A percentile compares a stretch with the other conserved stretches of the same genome.
phyloP scores from a whole-genome alignment of 30 jellyfish, hydroid and myxozoan species.

The Aurelia aurita complex sp. Pacific region DNA sequence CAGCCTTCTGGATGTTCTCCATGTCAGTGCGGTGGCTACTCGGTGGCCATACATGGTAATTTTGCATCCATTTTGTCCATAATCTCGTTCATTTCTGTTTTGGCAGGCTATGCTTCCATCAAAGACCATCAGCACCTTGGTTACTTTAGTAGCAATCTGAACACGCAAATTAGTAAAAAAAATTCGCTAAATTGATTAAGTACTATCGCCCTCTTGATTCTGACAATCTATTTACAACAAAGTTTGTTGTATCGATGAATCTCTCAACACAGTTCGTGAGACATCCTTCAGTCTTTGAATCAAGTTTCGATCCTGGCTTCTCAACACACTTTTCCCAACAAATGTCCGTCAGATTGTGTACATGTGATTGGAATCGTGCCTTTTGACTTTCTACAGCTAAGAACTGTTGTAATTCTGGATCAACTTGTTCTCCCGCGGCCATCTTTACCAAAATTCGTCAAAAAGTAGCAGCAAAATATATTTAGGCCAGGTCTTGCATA shows the following conservation, averaged over 20 bases:
- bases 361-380: conserved; percentile 97
- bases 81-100: too few relatives aligned
- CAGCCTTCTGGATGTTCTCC: too few relatives aligned
- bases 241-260: conserved; percentile 92
- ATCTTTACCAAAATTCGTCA: conserved; percentile 2
- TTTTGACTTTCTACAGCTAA: conserved; percentile 94
- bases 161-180: too few relatives aligned
- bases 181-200: too few relatives aligned
- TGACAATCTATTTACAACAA: conserved; percentile 83
- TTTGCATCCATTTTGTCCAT: too few relatives aligned
- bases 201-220: conserved; percentile 62
- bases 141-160: too few relatives aligned
- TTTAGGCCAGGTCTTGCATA: conserved; percentile 18
- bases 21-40: too few relatives aligned
- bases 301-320: conserved; percentile 95
- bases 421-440: conserved; percentile 94
- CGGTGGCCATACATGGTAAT: too few relatives aligned
- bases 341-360: conserved; percentile 90
- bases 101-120: too few relatives aligned
- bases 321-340: conserved; percentile 99
- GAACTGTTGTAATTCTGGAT: conserved; percentile 92
- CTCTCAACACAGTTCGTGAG: conserved; percentile 94
- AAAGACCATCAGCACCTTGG: too few relatives aligned
- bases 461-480: neutral
- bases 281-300: conserved; percentile 85